A percentile compares a stretch with the other conserved stretches of the same genome.
Evolutionary conservation across 2,113 vertebrate genomes (phyloP).

Genomic region (Callithrix jacchus): DNA sequence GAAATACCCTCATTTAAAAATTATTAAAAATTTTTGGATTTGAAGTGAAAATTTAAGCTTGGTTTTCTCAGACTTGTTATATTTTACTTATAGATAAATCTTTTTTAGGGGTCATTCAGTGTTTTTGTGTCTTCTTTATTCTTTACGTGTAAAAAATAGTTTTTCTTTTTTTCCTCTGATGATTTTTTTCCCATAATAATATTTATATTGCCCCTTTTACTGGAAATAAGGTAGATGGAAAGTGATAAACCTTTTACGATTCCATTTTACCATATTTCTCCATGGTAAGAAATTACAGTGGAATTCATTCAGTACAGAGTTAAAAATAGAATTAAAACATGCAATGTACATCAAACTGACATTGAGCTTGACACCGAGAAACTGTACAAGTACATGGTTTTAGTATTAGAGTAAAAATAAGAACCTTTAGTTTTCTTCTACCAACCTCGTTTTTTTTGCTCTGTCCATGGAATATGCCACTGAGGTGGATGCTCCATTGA

Average conservation of each 20-base stretch:
- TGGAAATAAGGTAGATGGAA: background rate
- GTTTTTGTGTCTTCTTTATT: background rate
- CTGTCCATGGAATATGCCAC: background rate
- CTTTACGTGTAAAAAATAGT: background rate
- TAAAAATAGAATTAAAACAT: background rate
- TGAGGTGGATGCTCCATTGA: background rate
- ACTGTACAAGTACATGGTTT: background rate
- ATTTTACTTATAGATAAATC: background rate
- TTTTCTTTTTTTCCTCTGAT: background rate
- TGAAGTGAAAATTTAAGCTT: slow-evolving; percentile 39
- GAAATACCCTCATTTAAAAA: slow-evolving; percentile 16
- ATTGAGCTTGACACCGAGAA: background rate
- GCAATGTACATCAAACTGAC: background rate
- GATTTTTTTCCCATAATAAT: background rate
- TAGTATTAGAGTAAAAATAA: background rate
- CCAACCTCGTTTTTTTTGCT: background rate
- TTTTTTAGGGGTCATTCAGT: background rate
- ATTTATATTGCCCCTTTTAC: background rate
- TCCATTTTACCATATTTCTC: slow-evolving; percentile 6
- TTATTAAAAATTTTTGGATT: background rate
- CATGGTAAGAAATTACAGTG: background rate
- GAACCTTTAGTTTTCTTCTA: background rate
- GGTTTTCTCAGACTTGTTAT: background rate
- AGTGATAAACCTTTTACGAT: background rate
- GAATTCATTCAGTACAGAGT: background rate